phyloP scores from a whole-genome alignment of 2,113 vertebrate genomes.

The Blennius ocellaris region DNA sequence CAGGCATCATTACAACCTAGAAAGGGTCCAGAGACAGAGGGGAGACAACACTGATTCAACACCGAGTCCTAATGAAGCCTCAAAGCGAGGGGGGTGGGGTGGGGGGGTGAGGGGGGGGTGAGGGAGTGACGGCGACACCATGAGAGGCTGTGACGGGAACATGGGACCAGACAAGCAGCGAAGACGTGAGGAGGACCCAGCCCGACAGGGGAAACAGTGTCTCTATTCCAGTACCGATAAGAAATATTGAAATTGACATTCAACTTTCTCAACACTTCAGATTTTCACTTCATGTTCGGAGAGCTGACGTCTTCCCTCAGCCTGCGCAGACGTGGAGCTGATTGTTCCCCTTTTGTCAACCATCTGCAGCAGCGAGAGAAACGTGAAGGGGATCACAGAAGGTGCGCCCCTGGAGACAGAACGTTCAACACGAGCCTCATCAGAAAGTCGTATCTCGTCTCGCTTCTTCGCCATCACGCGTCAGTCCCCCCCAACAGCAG shows the following conservation, averaged over 20 bases:
- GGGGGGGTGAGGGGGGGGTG: too few relatives aligned
- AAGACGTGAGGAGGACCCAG: slow-evolving; percentile 12
- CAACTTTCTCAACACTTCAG: neutral
- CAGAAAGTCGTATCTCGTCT: neutral
- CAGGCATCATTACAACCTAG: slow-evolving; percentile 77
- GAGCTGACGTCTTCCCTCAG: neutral
- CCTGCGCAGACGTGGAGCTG: neutral
- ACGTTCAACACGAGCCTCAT: neutral
- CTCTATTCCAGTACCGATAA: neutral
- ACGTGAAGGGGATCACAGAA: neutral
- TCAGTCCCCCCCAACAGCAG: neutral
- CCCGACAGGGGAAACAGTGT: too few relatives aligned
- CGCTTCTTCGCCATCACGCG: neutral
- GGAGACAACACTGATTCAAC: slow-evolving; percentile 73
- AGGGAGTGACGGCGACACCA: slow-evolving; percentile 52
- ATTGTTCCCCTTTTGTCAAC: too few relatives aligned
- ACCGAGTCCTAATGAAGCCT: slow-evolving; percentile 74
- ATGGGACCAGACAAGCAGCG: slow-evolving; percentile 46
- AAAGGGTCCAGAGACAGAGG: slow-evolving; percentile 70
- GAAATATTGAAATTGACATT: slow-evolving; percentile 10
- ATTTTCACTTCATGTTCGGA: neutral
- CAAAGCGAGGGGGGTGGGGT: slow-evolving; percentile 46
- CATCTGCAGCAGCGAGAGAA: neutral
- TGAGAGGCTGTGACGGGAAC: slow-evolving; percentile 42
- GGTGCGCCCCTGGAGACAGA: neutral